Conservation (phyloP, 2,888 invertebrate genomes). For the Agrotis clavis region DNA sequence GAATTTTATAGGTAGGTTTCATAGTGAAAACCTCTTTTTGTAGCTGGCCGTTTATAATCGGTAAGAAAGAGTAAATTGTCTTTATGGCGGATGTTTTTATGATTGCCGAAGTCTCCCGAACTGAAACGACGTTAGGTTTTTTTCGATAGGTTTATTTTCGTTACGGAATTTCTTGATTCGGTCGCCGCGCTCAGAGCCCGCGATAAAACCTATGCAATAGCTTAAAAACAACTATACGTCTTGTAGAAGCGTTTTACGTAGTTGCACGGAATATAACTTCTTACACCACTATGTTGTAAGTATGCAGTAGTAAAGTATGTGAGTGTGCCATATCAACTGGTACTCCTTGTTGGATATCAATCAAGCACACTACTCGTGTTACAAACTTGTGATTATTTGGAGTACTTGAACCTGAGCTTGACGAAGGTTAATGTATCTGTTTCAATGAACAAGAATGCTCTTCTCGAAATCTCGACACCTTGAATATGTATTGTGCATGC, state of each 20-base stretch:
- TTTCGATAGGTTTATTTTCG: too few species aligned
- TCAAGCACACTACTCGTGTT: slow-evolving; percentile 16
- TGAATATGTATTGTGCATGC: neutral
- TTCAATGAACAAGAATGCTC: slow-evolving; percentile 1
- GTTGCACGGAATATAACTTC: neutral
- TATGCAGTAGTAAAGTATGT: neutral
- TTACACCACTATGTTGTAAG: neutral
- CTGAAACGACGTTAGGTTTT: too few species aligned
- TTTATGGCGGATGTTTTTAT: too few species aligned
- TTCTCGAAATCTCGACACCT: neutral
- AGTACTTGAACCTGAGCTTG: slow-evolving; percentile 18
- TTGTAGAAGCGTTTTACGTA: neutral
- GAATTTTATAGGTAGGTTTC: too few species aligned
- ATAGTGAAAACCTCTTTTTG: too few species aligned
- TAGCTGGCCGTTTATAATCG: too few species aligned
- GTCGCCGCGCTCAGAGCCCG: too few species aligned
- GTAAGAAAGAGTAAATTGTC: too few species aligned
- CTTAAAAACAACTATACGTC: too few species aligned
- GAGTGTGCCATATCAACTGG: neutral
- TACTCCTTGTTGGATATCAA: slow-evolving; percentile 6
- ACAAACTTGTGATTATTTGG: neutral
- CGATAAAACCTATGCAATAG: too few species aligned
- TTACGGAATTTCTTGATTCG: too few species aligned
- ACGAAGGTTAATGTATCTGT: slow-evolving; percentile 1
- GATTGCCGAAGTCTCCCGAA: too few species aligned